Base-by-base conservation (phyloP, 2,888 invertebrate species). In the Helleia helle region DNA sequence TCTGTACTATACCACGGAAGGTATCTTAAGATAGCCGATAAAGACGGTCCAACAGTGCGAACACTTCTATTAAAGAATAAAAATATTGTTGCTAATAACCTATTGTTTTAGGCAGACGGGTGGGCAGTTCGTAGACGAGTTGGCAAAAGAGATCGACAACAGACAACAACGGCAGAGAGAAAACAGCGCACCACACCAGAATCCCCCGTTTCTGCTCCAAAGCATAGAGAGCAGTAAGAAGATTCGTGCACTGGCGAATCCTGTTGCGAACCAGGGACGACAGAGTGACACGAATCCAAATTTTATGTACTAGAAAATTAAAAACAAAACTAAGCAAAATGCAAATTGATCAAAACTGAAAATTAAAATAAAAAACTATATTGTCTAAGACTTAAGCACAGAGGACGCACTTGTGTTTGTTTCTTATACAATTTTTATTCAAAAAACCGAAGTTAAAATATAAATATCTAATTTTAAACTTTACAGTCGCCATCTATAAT, bases 91-190 rank as follows among this genome's bases (percentile, higher is more conserved):
- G 43, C 26, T 44, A 43, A 43, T 38, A 29, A n/a, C 14, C 14
- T 61, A 52, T 70, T 77, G 49, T 52, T 77, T 62, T 70, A 79
- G 81, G 69, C 81, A 79, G 75, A 71, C 77, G 69, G 79, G 77
- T 56, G 80, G 81, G 79, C 71, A 76, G 69, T 72, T 79, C 59
- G 72, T 76, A 74, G 79, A 80, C 36, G 81, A 81, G 40, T 58
- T 81, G 40, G 56, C 71, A 0, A 60, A 67, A 1, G 79, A 81
- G 55, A 58, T 84, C 46, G 79, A 80, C 52, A 52, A 53, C 34
- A 44, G 57, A 22, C 54, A 57, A 40, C 69, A 73, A 49, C 64
- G 70, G 48, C 62, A 68, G 17, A 34, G 11, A 11, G 31, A 17
- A 4, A 17, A 39, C 30, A 34, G 18, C 9, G 17, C 54, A 59